Conservation (phyloP, 2,797 vertebrate genomes). For the Naso thynnoides region DNA sequence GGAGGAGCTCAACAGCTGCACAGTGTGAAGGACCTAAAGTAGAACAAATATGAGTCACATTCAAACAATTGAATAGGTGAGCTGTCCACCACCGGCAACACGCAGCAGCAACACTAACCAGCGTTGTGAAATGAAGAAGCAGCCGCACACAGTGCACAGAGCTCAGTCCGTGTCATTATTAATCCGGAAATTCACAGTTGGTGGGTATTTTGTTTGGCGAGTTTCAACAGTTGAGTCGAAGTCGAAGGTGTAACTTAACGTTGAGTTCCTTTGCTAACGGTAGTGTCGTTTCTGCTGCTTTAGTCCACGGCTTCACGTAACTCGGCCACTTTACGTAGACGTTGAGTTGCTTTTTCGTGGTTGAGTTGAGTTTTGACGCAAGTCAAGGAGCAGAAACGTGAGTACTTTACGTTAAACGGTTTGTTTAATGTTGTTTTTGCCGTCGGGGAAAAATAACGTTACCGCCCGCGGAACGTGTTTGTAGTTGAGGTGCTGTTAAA, state of each 20-base stretch:
- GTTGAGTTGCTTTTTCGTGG: too few species aligned
- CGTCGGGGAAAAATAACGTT: not conserved
- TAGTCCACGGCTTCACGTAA: too few species aligned
- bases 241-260: conserved; percentile 10
- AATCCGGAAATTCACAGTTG: conserved; percentile 71
- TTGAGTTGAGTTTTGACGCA: too few species aligned
- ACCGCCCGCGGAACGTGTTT: not conserved
- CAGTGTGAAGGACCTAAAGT: conserved; percentile 68
- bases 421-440: not conserved
- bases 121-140: conserved; percentile 56
- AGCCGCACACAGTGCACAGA: conserved; percentile 16
- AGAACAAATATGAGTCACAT: conserved; percentile 71
- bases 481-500: not conserved
- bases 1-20: conserved; percentile 85
- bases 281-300: too few species aligned
- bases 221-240: conserved; percentile 60
- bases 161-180: conserved; percentile 40
- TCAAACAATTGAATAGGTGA: conserved; percentile 79
- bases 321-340: too few species aligned
- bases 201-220: conserved; percentile 79
- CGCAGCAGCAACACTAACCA: too few species aligned
- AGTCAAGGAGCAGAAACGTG: not conserved
- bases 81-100: conserved; percentile 43
- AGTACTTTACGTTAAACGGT: not conserved
- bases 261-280: conserved; percentile 13